phyloP scores from a whole-genome alignment of 2,113 vertebrate genomes.

The Cottus gobio region DNA sequence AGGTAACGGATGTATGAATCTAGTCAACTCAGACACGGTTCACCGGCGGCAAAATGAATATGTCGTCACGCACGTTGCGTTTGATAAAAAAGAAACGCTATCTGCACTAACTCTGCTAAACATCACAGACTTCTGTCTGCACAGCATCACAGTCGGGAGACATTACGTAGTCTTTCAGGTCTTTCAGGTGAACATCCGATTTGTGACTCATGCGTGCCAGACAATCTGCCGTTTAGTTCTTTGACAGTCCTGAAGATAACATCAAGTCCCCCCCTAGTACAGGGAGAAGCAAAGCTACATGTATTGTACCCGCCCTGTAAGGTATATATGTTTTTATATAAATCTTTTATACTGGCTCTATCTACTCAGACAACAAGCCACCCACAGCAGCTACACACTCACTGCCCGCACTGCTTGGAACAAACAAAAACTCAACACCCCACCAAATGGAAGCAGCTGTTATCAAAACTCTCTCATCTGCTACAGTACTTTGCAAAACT shows the following conservation, averaged over 20 bases:
- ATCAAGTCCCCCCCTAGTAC: slow-evolving; percentile 32
- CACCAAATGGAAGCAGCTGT: slow-evolving; percentile 73
- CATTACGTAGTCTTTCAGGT: slow-evolving; percentile 15
- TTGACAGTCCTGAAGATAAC: slow-evolving; percentile 42
- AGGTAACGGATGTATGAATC: not conserved
- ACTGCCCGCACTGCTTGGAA: slow-evolving; percentile 36
- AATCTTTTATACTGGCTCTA: slow-evolving; percentile 2
- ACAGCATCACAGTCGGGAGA: slow-evolving; percentile 25
- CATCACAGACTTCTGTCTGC: slow-evolving; percentile 12
- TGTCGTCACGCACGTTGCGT: not conserved
- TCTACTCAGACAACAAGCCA: slow-evolving; percentile 45
- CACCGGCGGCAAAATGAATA: not conserved
- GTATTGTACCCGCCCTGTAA: slow-evolving; percentile 14
- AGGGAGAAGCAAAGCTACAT: slow-evolving; percentile 9
- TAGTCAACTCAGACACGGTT: not conserved
- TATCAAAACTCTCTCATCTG: slow-evolving; percentile 72
- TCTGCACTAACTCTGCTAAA: slow-evolving; percentile 3
- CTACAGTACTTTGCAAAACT: slow-evolving; percentile 49
- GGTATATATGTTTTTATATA: not conserved
- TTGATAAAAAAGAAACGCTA: not conserved
- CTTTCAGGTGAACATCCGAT: slow-evolving; percentile 29
- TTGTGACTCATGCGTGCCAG: slow-evolving; percentile 39
- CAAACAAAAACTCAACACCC: slow-evolving; percentile 67
- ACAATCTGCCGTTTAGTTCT: slow-evolving; percentile 17
- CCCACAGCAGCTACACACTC: slow-evolving; percentile 42